Evolutionary conservation across 2,113 vertebrate genomes (phyloP).

Genomic region (Cervus canadensis): DNA sequence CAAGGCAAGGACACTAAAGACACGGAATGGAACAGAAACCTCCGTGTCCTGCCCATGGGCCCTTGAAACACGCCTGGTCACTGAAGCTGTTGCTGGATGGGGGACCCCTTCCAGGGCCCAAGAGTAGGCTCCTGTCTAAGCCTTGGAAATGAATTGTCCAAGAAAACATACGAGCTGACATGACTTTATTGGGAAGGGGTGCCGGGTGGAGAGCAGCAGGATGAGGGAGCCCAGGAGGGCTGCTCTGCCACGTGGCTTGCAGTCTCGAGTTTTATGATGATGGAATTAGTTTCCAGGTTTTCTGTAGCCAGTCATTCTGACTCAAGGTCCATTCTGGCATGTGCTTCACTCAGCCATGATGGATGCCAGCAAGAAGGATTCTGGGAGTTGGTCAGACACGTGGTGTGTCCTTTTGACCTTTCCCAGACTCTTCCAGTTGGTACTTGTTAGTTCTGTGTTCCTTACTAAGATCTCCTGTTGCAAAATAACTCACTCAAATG

Average conservation of each 20-base stretch:
- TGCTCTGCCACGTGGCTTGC: neutral
- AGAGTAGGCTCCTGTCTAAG: neutral
- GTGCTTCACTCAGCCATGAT: fast-evolving
- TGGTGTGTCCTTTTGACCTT: neutral
- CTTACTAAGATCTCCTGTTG: neutral
- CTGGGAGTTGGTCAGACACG: neutral
- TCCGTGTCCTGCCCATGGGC: neutral
- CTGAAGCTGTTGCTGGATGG: neutral
- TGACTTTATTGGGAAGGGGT: neutral
- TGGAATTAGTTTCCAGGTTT: neutral
- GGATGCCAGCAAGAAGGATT: fast-evolving
- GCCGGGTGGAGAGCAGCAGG: fast-evolving
- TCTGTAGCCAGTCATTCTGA: neutral
- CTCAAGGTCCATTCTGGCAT: fast-evolving
- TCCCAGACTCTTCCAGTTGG: neutral
- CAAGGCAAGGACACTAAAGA: neutral
- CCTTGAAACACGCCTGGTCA: neutral
- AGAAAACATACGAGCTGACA: neutral
- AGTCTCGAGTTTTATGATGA: neutral
- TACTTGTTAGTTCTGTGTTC: neutral
- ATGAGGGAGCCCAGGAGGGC: neutral
- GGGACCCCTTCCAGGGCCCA: neutral
- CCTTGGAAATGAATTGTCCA: neutral
- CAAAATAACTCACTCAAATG: neutral
- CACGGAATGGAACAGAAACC: no score